Base-by-base conservation (phyloP, 2,113 vertebrate species). In the Amphiprion ocellaris region DNA sequence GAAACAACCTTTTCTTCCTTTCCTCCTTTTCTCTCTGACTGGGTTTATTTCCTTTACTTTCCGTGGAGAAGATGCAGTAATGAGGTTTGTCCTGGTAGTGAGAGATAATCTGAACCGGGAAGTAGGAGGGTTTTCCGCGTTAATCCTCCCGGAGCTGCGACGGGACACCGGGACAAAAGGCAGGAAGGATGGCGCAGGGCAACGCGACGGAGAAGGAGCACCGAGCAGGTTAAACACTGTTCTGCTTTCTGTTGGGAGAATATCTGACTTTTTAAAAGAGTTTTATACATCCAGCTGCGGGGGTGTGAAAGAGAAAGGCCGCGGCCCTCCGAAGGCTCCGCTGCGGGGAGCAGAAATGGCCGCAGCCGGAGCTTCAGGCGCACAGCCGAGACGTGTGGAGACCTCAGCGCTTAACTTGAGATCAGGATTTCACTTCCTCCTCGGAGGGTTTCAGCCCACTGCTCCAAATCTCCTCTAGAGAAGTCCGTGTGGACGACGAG, bases 91-190 rank as follows among this genome's bases (percentile, higher is more conserved):
- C 1, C 33, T 55, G 44, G 66, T 17, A 5, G 53, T 44, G 62
- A 54, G 12, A 55, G 8, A 72, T 91, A 78, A 90, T 91, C 80
- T 69, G 89, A 60, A 77, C 24, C 17, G 77, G 74, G 88, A 62
- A 89, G 93, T 73, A 81, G 89, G 91, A 88, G 91, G 85, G 82
- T 62, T 88, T 68, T 77, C 54, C 49, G 28, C 4, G 65, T 52
- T 94, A 93, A 94, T 94, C 92, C 89, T 46, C 66, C 24, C 49
- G 37, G 69, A 77, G 33, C 69, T 44, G 62, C 0, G 50, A 24
- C 16, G 49, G 65, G 61, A 66, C 69, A 33, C 49, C 15, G 0
- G 28, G 28, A 74, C 30, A 71, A 23, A 47, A 23, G 70, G 11
- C 21, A 21, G 21, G 15, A 23, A 59, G 19, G 11, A 87, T 90